Evolutionary conservation across 2,888 invertebrate species (phyloP), one percentile per base, ranked within the genome.

Genomic region (Alentia gelatinosa): DNA sequence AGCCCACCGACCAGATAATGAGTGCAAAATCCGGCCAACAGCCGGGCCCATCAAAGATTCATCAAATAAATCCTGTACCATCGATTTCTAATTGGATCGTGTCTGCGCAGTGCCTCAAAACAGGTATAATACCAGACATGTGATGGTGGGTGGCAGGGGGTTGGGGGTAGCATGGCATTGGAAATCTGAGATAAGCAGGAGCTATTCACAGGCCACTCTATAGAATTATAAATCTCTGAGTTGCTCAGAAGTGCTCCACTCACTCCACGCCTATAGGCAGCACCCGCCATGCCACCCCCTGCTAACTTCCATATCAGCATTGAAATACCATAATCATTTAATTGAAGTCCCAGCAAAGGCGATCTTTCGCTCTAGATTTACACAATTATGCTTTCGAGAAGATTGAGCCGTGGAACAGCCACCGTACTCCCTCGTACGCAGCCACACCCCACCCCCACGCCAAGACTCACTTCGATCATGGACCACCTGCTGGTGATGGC

Each of bases 31-130:
- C 79, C 39, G n/a, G 79, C 35, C 79, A 79, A 39, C 12, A 79
- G 79, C n/a, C 37, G 39, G 37, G n/a, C 23, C 39, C 79, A 79
- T 79, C 35, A 79, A 79, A 37, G 79, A 79, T 79, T 79, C 19
- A 79, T 79, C 37, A 79, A 79, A 79, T 79, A 79, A 79, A 79
- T 79, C 79, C 35, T 39, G 79, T 79, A 35, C 79, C 79, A 79
- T 79, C 79, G 79, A 79, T 79, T 79, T 79, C 79, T 79, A 79
- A 79, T 79, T 79, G 79, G 79, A 37, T 79, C 37, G 23, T 19
- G 39, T 79, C 15, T 39, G 79, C 26, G 19, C 79, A 7, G 79
- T 3, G 37, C 35, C 23, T 19, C 79, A 23, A 37, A 39, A 79
- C 79, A 74, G 74, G 79, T 39, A 79, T 79, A 37, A 79, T 35